phyloP scores from a whole-genome alignment of 2,888 invertebrate genomes.

The Drosophila nigricruria region DNA sequence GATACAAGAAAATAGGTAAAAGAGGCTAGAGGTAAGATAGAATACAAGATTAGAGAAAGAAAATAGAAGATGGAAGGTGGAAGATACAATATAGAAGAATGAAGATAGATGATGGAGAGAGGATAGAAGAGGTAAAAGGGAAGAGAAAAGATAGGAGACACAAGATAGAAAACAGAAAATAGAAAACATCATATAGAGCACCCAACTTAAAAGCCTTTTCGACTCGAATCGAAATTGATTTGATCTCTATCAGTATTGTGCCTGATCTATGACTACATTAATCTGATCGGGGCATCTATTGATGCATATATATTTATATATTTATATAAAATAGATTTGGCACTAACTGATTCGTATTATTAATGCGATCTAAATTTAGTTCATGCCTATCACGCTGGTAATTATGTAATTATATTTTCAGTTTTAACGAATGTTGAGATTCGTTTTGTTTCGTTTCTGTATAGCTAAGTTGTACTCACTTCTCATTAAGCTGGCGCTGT shows the following conservation, averaged over 20 bases:
- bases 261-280: neutral
- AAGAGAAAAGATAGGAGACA: neutral
- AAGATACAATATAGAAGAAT: neutral
- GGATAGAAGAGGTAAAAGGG: neutral
- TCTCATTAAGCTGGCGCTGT: constrained; percentile 94
- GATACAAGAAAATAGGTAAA: neutral
- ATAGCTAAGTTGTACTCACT: constrained; percentile 87
- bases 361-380: constrained; percentile 9
- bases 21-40: no score
- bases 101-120: neutral
- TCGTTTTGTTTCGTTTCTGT: neutral
- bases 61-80: neutral
- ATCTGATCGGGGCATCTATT: neutral
- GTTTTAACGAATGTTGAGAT: neutral
- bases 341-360: neutral
- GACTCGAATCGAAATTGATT: no score
- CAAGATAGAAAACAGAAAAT: neutral
- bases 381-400: neutral
- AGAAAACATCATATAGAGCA: no score
- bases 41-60: neutral
- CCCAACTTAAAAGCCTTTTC: neutral
- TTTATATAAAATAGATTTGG: neutral
- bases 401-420: neutral
- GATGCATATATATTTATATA: neutral
- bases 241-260: neutral